phyloP scores from a whole-genome alignment of 2,888 invertebrate species.

The Abrostola tripartita region DNA sequence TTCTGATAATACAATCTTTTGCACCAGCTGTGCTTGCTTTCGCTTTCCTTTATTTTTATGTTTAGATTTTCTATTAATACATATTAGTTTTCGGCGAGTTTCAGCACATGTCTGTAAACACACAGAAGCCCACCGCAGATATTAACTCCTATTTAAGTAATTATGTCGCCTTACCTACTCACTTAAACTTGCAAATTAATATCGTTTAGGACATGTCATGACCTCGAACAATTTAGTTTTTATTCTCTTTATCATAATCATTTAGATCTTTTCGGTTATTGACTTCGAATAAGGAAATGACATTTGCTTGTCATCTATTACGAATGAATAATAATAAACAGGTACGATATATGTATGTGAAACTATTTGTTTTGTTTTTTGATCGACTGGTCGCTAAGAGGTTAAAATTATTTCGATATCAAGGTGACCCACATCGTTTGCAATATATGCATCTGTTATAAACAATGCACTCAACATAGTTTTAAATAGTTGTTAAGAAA shows the following conservation, averaged over 20 bases:
- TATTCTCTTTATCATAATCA: slow-evolving; percentile 37
- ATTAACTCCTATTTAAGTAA: slow-evolving; percentile 5
- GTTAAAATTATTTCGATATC: slow-evolving; percentile 56
- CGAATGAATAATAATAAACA: slow-evolving; percentile 45
- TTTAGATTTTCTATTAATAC: not conserved
- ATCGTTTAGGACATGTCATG: slow-evolving; percentile 18
- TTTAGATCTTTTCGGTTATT: slow-evolving; percentile 66
- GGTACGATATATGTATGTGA: slow-evolving; percentile 32
- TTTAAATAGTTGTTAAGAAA: slow-evolving; percentile 39
- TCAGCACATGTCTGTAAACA: not conserved
- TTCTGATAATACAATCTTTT: slow-evolving; percentile 56
- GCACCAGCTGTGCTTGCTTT: slow-evolving; percentile 31
- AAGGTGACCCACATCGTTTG: slow-evolving; percentile 58
- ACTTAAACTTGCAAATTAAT: slow-evolving; percentile 12
- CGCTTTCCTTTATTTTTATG: not conserved
- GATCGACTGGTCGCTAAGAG: slow-evolving; percentile 57
- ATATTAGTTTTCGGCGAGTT: not conserved
- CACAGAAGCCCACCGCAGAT: not conserved
- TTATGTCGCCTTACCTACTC: slow-evolving; percentile 17
- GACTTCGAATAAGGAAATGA: slow-evolving; percentile 69
- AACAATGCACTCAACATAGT: slow-evolving; percentile 27
- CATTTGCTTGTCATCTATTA: slow-evolving; percentile 60
- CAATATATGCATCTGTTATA: slow-evolving; percentile 39
- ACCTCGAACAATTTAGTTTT: slow-evolving; percentile 35
- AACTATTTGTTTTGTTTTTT: slow-evolving; percentile 53